Evolutionary conservation across 2,113 vertebrate genomes (phyloP).

Genomic region (Neomonachus schauinslandi): DNA sequence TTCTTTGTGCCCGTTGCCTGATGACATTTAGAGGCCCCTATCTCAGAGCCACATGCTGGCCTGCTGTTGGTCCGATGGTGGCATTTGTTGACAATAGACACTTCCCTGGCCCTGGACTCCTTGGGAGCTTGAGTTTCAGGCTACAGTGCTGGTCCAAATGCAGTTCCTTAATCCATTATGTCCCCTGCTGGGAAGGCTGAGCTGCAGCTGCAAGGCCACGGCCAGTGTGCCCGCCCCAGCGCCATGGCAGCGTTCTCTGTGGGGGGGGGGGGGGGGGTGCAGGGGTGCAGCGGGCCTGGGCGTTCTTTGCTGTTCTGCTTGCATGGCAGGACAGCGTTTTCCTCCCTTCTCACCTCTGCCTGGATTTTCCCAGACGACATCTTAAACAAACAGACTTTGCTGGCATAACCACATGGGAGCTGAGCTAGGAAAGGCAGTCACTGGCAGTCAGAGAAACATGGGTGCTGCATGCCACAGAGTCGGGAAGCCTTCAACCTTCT

Average conservation of each 20-base stretch:
- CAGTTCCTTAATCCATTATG: conserved; percentile 63
- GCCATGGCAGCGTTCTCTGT: rapidly evolving
- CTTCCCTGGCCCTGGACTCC: not conserved
- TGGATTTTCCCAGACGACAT: not conserved
- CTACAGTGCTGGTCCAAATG: not conserved
- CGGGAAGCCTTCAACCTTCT: not conserved
- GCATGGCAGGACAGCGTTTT: not conserved
- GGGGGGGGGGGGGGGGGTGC: no score
- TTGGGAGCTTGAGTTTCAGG: conserved; percentile 62
- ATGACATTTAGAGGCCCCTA: conserved; percentile 34
- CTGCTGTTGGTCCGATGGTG: not conserved
- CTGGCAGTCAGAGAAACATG: not conserved
- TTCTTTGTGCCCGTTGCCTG: conserved; percentile 62
- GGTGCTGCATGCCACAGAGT: not conserved
- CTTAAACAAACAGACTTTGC: not conserved
- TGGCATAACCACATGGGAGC: not conserved
- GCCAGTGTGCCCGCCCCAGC: no score
- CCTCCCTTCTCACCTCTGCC: not conserved
- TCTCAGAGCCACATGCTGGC: not conserved
- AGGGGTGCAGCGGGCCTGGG: not conserved
- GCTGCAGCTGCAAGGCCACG: rapidly evolving
- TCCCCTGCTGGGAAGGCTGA: not conserved
- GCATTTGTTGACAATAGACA: conserved; percentile 70
- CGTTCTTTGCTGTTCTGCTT: not conserved
- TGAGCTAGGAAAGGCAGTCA: not conserved